A percentile compares a stretch with the other conserved stretches of the same genome.
Conservation (phyloP, 2,888 invertebrate genomes). For the Periphyllus acericola region DNA sequence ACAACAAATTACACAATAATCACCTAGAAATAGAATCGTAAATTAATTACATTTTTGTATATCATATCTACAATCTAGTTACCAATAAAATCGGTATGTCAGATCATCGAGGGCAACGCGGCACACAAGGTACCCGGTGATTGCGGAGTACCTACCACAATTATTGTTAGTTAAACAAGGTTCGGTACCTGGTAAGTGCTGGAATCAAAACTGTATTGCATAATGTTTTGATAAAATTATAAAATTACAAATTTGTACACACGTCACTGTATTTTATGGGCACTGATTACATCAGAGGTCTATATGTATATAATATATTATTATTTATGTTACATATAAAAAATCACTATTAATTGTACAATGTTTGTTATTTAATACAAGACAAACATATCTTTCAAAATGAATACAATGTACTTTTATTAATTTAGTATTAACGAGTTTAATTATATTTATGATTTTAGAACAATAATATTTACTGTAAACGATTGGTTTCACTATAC, state of each 20-base stretch:
- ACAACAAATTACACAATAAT: not conserved
- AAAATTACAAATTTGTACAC: not conserved
- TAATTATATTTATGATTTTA: too few species aligned
- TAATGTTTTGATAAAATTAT: not conserved
- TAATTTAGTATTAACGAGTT: too few species aligned
- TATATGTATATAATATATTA: too few species aligned
- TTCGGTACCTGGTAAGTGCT: not conserved
- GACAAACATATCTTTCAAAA: too few species aligned
- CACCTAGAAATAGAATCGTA: not conserved
- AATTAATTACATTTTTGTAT: not conserved
- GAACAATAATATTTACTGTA: too few species aligned
- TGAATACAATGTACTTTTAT: too few species aligned
- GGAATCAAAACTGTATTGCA: not conserved
- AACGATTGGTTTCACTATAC: too few species aligned
- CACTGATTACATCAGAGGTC: not conserved
- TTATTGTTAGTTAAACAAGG: not conserved
- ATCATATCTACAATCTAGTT: not conserved
- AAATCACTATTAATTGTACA: too few species aligned
- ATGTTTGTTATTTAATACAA: too few species aligned
- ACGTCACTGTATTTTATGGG: not conserved
- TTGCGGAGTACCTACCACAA: not conserved
- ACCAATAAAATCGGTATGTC: not conserved
- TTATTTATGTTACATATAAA: too few species aligned
- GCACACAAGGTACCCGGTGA: not conserved
- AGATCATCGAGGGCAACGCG: not conserved